These are phyloP conservation scores for Uloborus diversus DNA, from an alignment of 1,140 invertebrate genomes.

Conservation along the genomic window DNA sequence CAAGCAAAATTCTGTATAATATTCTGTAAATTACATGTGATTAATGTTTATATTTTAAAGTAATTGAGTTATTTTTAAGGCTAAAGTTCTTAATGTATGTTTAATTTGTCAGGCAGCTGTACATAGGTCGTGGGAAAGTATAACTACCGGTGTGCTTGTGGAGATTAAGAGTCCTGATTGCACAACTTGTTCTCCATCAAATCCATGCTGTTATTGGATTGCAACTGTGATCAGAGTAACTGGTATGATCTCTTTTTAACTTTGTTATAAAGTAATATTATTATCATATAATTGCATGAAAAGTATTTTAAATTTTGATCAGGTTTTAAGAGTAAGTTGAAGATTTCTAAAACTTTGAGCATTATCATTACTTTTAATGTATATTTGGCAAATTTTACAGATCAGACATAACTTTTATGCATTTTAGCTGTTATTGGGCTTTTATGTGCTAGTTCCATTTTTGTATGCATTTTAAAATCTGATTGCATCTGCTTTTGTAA, in stretches of 20 bases:
- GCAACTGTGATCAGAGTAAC: conserved; percentile 89
- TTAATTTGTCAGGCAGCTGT: conserved; percentile 76
- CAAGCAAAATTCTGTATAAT: too few species aligned
- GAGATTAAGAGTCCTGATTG: conserved; percentile 93
- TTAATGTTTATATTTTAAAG: background rate
- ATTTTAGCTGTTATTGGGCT: too few species aligned
- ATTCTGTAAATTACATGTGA: too few species aligned
- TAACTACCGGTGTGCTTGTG: conserved; percentile 93
- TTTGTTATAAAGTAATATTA: conserved; percentile 8
- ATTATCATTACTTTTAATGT: background rate
- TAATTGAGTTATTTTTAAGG: background rate
- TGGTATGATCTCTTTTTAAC: conserved; percentile 63
- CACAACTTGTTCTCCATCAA: conserved; percentile 67
- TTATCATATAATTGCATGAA: background rate
- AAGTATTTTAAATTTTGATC: too few species aligned
- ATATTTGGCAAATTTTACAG: too few species aligned
- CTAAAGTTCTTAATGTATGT: background rate
- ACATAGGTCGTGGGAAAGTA: conserved; percentile 89
- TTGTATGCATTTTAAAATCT: too few species aligned
- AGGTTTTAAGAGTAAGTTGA: too few species aligned
- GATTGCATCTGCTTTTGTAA: too few species aligned
- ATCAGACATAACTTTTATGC: too few species aligned
- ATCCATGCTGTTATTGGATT: conserved; percentile 83
- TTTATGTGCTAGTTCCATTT: too few species aligned
- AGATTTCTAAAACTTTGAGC: background rate